Evolutionary conservation across 2,797 vertebrate species (phyloP), one percentile per base, ranked within the genome.

Genomic region (Pteropus rufus): DNA sequence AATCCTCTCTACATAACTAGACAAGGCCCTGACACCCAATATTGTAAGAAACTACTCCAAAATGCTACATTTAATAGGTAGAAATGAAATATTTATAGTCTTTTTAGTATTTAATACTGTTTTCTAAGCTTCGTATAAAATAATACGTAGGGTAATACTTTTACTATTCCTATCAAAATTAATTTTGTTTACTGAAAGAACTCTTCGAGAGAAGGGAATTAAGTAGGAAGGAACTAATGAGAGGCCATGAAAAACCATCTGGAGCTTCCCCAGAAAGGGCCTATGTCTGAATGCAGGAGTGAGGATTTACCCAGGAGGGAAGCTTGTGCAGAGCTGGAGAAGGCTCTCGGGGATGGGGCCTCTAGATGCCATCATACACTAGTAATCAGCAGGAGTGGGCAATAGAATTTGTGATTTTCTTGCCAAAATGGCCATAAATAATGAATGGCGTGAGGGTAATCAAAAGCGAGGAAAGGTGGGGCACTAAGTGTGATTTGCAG

Each of bases 121-220:
- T 92, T 94, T 89, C 81, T 56, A 70, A 77, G 29, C 36, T 69
- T 86, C 67, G 3, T 31, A 65, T 77, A 81, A 84, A 75, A n/a
- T 34, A 75, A 29, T 92, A 62, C 15, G 26, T 24, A 58, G 36
- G 8, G 11, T 31, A 75, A 52, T 90, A 46, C 26, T 90, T 85
- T 89, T 52, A 87, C 23, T 64, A 31, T 44, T 44, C 52, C 39
- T 36, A 49, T 85, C 39, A 67, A 80, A 90, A 92, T 87, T 83
- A 84, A 60, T 79, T 97, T 93, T 77, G 11, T 82, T 95, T 92
- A 75, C 60, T 46, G 31, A 88, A 81, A 46, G 4, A 14, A 77
- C 29, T 36, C 46, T 87, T 87, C 46, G 69, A 81, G 10, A 84
- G 41, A 87, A 58, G 54, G 49, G 41, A 88, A 70, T 62, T 31